phyloP scores from a whole-genome alignment of 2,797 vertebrate species.

The Pangasius macronema region DNA sequence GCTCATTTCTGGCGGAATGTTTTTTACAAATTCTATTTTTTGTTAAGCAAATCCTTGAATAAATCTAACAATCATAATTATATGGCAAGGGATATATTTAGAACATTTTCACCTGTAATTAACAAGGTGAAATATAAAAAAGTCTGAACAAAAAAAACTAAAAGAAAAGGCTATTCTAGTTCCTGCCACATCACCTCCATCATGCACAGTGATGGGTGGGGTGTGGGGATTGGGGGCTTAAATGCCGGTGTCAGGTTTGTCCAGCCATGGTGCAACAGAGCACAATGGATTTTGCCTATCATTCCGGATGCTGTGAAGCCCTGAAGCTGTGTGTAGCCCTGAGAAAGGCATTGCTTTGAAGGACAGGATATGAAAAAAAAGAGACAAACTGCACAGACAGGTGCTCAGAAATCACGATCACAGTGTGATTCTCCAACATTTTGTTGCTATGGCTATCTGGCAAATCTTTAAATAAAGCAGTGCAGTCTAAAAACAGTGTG shows the following conservation, averaged over 20 bases:
- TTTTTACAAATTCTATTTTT: neutral
- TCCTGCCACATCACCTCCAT: neutral
- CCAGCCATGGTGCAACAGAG: constrained; percentile 25
- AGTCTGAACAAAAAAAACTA: neutral
- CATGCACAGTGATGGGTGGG: neutral
- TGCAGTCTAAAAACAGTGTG: neutral
- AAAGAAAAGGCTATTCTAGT: neutral
- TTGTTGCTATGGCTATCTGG: constrained; percentile 4
- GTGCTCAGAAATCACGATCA: neutral
- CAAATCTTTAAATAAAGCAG: neutral
- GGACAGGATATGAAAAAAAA: constrained; percentile 41
- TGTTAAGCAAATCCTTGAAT: neutral
- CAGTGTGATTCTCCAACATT: neutral
- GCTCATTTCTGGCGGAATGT: neutral
- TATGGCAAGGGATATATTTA: neutral
- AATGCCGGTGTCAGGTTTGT: constrained; percentile 45
- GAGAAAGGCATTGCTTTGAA: constrained; percentile 35
- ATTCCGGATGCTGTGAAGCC: constrained; percentile 23
- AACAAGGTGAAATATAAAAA: neutral
- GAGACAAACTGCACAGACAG: constrained; percentile 7
- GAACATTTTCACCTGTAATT: neutral
- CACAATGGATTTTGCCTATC: constrained; percentile 38
- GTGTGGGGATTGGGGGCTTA: neutral
- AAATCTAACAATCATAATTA: neutral
- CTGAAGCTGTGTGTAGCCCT: constrained; percentile 33